Percentiles rank a stretch among this genome's conserved stretches.
These are phyloP conservation scores for Hipparchia sbordonii DNA, from an alignment of 2,888 invertebrate genomes.

Conservation along the genomic window DNA sequence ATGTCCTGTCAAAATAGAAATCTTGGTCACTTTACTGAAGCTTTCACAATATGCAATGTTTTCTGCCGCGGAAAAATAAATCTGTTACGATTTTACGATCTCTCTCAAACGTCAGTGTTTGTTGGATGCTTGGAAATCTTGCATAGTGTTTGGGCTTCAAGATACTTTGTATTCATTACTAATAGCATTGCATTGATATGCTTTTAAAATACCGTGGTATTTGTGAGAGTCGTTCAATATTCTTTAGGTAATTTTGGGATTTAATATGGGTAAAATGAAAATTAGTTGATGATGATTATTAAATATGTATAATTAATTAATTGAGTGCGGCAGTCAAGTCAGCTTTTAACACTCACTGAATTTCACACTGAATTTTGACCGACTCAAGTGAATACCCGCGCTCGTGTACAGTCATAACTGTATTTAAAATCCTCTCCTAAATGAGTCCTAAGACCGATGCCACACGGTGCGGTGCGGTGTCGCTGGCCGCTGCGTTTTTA, in stretches of 20 bases:
- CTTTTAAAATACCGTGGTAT: neutral
- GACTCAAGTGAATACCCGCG: neutral
- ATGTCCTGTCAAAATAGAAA: neutral
- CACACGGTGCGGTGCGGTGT: no score
- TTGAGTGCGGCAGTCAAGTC: no score
- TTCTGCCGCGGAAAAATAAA: conserved; percentile 38
- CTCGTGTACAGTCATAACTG: neutral
- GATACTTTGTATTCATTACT: conserved; percentile 13
- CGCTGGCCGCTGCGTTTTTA: no score
- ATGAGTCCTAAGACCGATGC: neutral
- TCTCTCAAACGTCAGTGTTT: conserved; percentile 26
- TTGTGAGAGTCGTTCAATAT: neutral
- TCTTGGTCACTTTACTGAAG: conserved; percentile 12
- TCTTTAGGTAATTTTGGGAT: neutral
- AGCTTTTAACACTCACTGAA: no score
- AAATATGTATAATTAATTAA: no score
- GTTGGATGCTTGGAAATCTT: conserved; percentile 33
- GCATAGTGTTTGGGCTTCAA: conserved; percentile 26
- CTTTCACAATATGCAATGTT: conserved; percentile 34
- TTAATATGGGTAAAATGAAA: no score
- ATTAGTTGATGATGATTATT: no score
- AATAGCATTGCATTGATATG: no score
- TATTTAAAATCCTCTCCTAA: neutral
- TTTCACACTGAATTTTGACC: neutral
- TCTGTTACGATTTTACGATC: conserved; percentile 37